Conservation (phyloP, 2,113 vertebrate genomes). For the Copsychus sechellarum region DNA sequence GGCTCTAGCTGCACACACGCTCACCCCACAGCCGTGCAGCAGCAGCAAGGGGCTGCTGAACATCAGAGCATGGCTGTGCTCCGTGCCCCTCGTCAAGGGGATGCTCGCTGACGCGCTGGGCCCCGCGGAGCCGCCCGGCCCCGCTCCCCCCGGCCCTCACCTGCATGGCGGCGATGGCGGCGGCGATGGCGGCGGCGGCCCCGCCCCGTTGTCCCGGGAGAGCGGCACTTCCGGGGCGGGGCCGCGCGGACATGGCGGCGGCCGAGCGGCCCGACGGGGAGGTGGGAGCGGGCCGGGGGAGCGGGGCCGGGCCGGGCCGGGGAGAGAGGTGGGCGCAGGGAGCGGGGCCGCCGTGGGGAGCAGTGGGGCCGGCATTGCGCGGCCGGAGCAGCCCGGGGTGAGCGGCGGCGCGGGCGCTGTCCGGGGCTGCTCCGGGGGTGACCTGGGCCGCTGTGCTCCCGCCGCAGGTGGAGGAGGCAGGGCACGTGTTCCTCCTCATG, state of each 20-base stretch:
- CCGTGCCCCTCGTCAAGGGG: no score
- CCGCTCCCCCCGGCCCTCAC: neutral
- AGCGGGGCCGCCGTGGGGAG: neutral
- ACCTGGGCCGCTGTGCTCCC: neutral
- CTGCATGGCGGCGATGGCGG: neutral
- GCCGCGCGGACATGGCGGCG: neutral
- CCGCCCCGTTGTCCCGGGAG: neutral
- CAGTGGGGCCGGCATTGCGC: neutral
- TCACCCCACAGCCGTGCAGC: rapidly evolving
- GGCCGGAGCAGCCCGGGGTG: neutral
- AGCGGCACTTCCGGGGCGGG: neutral
- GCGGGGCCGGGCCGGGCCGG: neutral
- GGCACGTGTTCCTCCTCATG: constrained; percentile 95
- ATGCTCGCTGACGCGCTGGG: neutral
- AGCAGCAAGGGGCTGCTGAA: rapidly evolving
- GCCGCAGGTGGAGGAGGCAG: constrained; percentile 93
- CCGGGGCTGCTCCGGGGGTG: neutral
- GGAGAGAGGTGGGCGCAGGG: neutral
- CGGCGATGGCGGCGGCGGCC: neutral
- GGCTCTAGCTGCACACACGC: rapidly evolving
- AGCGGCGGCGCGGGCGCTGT: neutral
- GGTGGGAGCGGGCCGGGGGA: neutral
- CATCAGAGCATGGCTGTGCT: no score
- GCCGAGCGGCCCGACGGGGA: neutral
- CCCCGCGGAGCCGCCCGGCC: no score